A percentile compares a stretch with the other conserved stretches of the same genome.
These are phyloP conservation scores for Oryzaephilus surinamensis DNA, from an alignment of 1,140 invertebrate species.

Conservation along the genomic window DNA sequence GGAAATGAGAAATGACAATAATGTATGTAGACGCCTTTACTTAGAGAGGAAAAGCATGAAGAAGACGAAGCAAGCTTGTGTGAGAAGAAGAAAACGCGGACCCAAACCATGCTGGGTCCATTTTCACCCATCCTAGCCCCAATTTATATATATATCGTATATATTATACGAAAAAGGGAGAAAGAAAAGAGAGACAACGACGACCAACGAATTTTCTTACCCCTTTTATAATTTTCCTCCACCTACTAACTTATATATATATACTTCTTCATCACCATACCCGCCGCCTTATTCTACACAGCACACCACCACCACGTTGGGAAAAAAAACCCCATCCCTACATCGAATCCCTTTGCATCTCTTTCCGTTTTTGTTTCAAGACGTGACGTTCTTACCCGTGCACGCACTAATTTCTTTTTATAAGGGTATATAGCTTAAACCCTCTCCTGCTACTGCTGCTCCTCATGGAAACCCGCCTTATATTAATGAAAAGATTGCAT, in stretches of 20 bases:
- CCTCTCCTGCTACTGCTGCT: too few species aligned
- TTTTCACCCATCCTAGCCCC: slow-evolving; percentile 3
- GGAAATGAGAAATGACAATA: slow-evolving; percentile 35
- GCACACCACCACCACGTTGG: too few species aligned
- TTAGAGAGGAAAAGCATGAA: slow-evolving; percentile 25
- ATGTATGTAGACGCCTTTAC: slow-evolving; percentile 33
- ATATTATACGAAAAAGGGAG: neutral
- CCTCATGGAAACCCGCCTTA: too few species aligned
- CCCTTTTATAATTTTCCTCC: slow-evolving; percentile 29
- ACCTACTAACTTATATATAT: too few species aligned
- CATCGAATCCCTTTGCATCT: neutral
- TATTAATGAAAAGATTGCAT: too few species aligned
- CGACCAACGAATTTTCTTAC: slow-evolving; percentile 12
- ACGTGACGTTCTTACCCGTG: neutral
- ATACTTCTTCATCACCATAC: too few species aligned
- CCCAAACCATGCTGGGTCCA: slow-evolving; percentile 6
- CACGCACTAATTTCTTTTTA: neutral
- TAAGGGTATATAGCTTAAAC: too few species aligned
- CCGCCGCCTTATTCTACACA: too few species aligned
- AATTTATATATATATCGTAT: slow-evolving; percentile 1
- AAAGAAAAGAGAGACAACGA: slow-evolving; percentile 2
- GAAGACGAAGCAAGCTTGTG: slow-evolving; percentile 1
- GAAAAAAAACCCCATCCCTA: too few species aligned
- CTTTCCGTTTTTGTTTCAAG: slow-evolving; percentile 1
- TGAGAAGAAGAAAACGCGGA: too few species aligned